These are phyloP conservation scores for Chrysodeixis includens DNA, from an alignment of 2,888 invertebrate species.

Conservation along the genomic window DNA sequence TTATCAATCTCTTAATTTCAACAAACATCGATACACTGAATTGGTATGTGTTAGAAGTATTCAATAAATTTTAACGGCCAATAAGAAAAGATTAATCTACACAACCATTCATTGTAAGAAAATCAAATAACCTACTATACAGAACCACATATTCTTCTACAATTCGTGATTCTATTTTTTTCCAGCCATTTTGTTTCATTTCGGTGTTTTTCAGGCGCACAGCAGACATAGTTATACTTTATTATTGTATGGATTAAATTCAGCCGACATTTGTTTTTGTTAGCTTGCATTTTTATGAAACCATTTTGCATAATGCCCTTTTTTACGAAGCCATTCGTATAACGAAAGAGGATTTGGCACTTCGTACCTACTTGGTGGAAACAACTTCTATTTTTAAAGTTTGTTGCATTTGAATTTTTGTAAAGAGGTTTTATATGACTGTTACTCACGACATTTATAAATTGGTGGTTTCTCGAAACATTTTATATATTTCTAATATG, in stretches of 20 bases:
- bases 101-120: too few species aligned
- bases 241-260: constrained; percentile 61
- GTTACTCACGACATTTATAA: neutral
- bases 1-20: too few species aligned
- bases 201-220: constrained; percentile 55
- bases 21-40: neutral
- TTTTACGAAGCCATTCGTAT: constrained; percentile 49
- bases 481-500: neutral
- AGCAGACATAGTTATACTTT: constrained; percentile 61
- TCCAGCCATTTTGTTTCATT: constrained; percentile 66
- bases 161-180: constrained; percentile 48
- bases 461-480: neutral
- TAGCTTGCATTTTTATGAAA: constrained; percentile 72
- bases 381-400: neutral
- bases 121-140: too few species aligned
- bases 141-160: constrained; percentile 8
- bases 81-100: too few species aligned
- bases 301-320: constrained; percentile 74
- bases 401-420: neutral
- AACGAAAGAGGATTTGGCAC: constrained; percentile 42
- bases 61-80: too few species aligned
- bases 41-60: neutral
- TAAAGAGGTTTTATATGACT: neutral
- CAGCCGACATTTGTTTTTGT: constrained; percentile 69
- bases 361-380: constrained; percentile 24